These are phyloP conservation scores for Agelaius tricolor DNA, from an alignment of 2,113 vertebrate species.

Conservation along the genomic window DNA sequence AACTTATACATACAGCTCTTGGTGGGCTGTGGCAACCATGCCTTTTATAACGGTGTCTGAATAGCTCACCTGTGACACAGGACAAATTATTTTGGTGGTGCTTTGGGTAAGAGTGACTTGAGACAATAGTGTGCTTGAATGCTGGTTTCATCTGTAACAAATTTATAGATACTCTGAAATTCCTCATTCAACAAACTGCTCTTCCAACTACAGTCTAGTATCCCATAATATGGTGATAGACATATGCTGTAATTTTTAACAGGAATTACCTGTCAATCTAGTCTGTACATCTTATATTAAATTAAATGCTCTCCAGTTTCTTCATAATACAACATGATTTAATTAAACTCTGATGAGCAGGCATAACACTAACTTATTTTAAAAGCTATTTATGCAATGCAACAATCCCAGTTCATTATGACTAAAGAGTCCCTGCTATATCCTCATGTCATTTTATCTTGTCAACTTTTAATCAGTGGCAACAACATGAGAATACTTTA, in stretches of 20 bases:
- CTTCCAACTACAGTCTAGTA: not conserved
- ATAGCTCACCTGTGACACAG: not conserved
- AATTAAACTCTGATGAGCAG: not conserved
- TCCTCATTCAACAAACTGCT: not conserved
- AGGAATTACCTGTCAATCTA: not conserved
- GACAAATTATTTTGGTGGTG: not conserved
- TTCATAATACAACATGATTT: not conserved
- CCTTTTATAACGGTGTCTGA: not conserved
- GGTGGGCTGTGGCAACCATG: not conserved
- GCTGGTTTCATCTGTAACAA: not conserved
- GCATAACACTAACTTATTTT: not conserved
- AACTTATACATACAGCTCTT: not conserved
- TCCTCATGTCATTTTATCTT: not conserved
- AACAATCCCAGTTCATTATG: not conserved
- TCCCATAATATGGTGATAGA: not conserved
- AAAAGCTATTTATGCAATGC: not conserved
- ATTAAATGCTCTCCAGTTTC: not conserved
- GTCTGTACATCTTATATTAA: not conserved
- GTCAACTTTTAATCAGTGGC: conserved; percentile 29
- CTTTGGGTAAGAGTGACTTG: not conserved
- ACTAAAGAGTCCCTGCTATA: not conserved
- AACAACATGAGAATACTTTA: conserved; percentile 17
- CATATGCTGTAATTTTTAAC: not conserved
- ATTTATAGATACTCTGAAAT: not conserved
- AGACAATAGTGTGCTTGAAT: not conserved